A percentile compares a stretch with the other conserved stretches of the same genome.
Evolutionary conservation across 2,113 vertebrate species (phyloP).

Genomic region (Centropus unirufus): DNA sequence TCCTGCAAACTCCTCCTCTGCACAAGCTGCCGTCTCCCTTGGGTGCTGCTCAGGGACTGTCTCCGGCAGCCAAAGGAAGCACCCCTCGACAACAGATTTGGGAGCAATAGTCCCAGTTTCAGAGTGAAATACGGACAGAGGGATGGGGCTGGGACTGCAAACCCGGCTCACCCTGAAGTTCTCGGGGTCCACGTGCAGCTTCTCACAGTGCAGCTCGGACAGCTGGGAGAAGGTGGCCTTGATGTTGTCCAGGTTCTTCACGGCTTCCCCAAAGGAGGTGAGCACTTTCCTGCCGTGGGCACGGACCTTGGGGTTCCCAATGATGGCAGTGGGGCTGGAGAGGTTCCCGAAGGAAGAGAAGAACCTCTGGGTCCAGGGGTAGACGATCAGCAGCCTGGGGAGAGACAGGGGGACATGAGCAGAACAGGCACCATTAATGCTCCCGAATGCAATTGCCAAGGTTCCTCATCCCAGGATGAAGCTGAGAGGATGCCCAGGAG

Average conservation of each 20-base stretch:
- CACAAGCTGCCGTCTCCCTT: accelerated
- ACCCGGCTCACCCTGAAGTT: constrained; percentile 71
- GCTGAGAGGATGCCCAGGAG: accelerated
- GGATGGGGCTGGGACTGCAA: neutral
- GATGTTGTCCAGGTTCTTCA: constrained; percentile 84
- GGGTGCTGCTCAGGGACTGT: neutral
- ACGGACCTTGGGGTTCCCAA: constrained; percentile 76
- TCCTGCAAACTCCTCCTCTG: neutral
- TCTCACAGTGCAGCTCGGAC: constrained; percentile 85
- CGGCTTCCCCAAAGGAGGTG: constrained; percentile 79
- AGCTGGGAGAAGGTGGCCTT: constrained; percentile 77
- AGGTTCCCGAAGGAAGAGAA: constrained; percentile 83
- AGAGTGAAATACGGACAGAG: neutral
- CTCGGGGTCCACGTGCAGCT: constrained; percentile 88
- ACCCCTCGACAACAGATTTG: accelerated
- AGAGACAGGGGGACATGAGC: neutral
- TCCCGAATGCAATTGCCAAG: neutral
- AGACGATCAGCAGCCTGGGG: constrained; percentile 78
- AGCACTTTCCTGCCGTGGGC: constrained; percentile 83
- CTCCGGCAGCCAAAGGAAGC: neutral
- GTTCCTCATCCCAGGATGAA: too few relatives aligned
- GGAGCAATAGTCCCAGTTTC: neutral
- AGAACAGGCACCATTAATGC: accelerated
- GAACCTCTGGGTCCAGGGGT: constrained; percentile 86
- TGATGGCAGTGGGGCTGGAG: constrained; percentile 80